A percentile compares a stretch with the other conserved stretches of the same genome.
Conservation (phyloP, 2,797 vertebrate genomes). For the Megalops cyprinoides region DNA sequence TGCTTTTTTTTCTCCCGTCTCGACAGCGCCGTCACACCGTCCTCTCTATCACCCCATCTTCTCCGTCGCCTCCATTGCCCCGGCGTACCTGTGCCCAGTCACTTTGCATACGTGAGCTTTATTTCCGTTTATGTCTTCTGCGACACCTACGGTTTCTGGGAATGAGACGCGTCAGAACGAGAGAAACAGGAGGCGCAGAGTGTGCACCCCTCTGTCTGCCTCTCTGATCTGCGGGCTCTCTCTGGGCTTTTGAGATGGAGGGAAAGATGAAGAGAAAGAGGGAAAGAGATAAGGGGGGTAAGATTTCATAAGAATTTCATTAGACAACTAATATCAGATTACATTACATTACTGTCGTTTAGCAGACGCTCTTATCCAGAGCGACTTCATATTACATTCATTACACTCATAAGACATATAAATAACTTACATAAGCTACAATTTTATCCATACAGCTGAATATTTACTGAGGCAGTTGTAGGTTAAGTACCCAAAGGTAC, state of each 20-base stretch:
- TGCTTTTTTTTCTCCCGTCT: background rate
- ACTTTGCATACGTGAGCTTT: background rate
- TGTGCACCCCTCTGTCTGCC: background rate
- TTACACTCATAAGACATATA: no score
- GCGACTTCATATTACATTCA: no score
- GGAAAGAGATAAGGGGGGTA: background rate
- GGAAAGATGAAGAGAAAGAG: background rate
- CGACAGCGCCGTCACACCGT: background rate
- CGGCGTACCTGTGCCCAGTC: no score
- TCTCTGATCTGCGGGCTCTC: no score
- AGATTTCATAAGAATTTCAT: background rate
- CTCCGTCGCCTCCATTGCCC: background rate
- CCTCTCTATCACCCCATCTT: background rate
- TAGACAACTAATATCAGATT: background rate
- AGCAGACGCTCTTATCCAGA: no score
- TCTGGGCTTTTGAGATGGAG: background rate
- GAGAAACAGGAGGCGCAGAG: slow-evolving; percentile 1
- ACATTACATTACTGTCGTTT: no score
- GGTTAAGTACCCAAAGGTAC: no score
- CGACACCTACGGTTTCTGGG: background rate
- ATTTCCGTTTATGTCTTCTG: background rate
- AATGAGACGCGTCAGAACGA: background rate
- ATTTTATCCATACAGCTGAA: no score
- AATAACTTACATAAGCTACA: no score
- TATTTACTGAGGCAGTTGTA: no score